Base-by-base conservation (phyloP, 2,113 vertebrate genomes). In the Heterochromis multidens region DNA sequence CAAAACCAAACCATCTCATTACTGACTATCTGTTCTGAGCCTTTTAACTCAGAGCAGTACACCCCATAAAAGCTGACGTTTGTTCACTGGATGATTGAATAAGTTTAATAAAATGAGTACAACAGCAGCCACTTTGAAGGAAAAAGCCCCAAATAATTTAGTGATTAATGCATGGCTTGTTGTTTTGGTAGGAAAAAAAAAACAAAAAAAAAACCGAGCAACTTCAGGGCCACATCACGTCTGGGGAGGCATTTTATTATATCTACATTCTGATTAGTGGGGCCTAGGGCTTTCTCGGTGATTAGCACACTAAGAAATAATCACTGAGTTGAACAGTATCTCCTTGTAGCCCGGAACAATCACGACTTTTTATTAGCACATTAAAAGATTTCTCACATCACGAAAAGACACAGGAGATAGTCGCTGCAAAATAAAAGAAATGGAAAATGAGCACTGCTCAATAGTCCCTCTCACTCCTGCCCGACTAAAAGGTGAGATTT, bases 221-320 rank as follows among this genome's bases (percentile, higher is more conserved):
- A 61, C 77, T 84, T 86, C 81, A 61, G 84, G 85, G 76, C 82
- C 80, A 65, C 67, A 59, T 84, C 74, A 58, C 80, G 81, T 85
- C 74, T 82, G 65, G 65, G 80, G 29, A 82, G 76, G 4, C 23
- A 3, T 43, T 88, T 83, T 82, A 80, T 88, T 54, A 79, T 72
- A 79, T 84, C 78, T 82, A 67, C 49, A 60, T 17, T 77, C 9
- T 82, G 80, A 93, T 93, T 85, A 85, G 81, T 61, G 70, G 58
- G 81, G 84, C 77, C 81, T 13, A 23, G 35, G 85, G 86, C 67
- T 78, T 21, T 49, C 62, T 74, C 27, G 9, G 72, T 87, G 87
- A 95, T 93, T 78, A 87, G 52, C 72, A 14, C 79, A 67, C 54
- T 83, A 43, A 87, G 85, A 89, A 88, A 91, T 59, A 23, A 90